Evolutionary conservation across 2,888 invertebrate species (phyloP).

Genomic region (Dolichopus griseipennis): DNA sequence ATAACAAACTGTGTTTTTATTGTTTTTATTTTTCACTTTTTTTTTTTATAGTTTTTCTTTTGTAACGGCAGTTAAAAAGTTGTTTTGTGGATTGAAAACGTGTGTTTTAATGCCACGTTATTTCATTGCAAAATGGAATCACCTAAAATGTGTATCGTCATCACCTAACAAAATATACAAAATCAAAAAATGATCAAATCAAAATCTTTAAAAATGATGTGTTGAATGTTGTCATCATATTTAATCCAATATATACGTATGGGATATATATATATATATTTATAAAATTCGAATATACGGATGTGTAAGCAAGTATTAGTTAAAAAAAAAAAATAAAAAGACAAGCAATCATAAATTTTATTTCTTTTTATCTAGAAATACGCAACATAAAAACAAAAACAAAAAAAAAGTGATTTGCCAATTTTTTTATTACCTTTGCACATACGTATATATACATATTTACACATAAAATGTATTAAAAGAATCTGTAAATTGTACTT

Average conservation of each 20-base stretch:
- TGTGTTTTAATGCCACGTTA: conserved; percentile 2
- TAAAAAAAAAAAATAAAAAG: not conserved
- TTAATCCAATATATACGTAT: too few relatives aligned
- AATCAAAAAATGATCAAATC: not conserved
- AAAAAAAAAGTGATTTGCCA: not conserved
- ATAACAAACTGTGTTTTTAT: not conserved
- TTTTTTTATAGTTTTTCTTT: not conserved
- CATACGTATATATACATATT: not conserved
- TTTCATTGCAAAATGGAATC: not conserved
- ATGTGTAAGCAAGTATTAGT: too few relatives aligned
- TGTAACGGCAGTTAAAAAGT: conserved; percentile 5
- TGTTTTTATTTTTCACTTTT: not conserved
- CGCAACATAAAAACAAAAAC: not conserved
- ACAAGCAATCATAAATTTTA: not conserved
- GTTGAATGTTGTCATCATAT: too few relatives aligned
- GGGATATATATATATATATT: too few relatives aligned
- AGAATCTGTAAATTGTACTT: not conserved
- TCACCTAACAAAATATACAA: not conserved
- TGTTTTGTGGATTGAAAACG: conserved; percentile 11
- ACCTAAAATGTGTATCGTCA: not conserved
- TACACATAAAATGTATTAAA: too few relatives aligned
- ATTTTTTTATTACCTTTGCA: not conserved
- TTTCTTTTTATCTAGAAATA: not conserved
- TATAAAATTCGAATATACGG: too few relatives aligned
- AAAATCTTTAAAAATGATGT: too few relatives aligned